phyloP scores from a whole-genome alignment of 2,888 invertebrate species.

The Chrysomela aeneicollis region DNA sequence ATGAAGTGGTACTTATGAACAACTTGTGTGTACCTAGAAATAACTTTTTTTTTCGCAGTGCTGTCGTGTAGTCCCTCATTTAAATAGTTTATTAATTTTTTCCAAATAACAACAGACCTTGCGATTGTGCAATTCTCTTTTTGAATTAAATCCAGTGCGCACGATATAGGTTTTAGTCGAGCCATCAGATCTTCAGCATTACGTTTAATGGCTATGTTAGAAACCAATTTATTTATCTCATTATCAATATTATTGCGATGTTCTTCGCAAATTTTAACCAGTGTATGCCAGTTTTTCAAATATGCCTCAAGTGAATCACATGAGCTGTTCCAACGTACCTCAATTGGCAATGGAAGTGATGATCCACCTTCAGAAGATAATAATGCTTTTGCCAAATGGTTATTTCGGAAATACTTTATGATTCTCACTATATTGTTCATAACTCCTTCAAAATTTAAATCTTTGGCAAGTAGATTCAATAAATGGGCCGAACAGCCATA shows the following conservation, averaged over 20 bases:
- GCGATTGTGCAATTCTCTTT: conserved; percentile 1
- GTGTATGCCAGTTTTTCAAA: conserved; percentile 16
- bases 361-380: too few species aligned
- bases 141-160: background rate
- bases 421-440: too few species aligned
- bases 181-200: conserved; percentile 5
- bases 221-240: background rate
- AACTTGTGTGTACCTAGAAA: background rate
- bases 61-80: background rate
- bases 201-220: background rate
- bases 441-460: too few species aligned
- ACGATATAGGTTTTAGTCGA: background rate
- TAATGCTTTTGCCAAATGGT: too few species aligned
- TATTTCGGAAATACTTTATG: too few species aligned
- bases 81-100: conserved; percentile 2
- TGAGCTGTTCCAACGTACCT: background rate
- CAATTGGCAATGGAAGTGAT: too few species aligned
- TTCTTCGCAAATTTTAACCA: conserved; percentile 6
- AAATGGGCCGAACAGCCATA: conserved; percentile 13
- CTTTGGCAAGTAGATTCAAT: too few species aligned
- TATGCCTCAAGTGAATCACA: conserved; percentile 7
- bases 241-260: background rate
- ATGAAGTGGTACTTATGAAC: background rate
- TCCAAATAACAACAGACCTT: background rate
- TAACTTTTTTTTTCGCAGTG: background rate